These are phyloP conservation scores for Bufotes viridis DNA, from an alignment of 2,797 vertebrate species.

Conservation along the genomic window DNA sequence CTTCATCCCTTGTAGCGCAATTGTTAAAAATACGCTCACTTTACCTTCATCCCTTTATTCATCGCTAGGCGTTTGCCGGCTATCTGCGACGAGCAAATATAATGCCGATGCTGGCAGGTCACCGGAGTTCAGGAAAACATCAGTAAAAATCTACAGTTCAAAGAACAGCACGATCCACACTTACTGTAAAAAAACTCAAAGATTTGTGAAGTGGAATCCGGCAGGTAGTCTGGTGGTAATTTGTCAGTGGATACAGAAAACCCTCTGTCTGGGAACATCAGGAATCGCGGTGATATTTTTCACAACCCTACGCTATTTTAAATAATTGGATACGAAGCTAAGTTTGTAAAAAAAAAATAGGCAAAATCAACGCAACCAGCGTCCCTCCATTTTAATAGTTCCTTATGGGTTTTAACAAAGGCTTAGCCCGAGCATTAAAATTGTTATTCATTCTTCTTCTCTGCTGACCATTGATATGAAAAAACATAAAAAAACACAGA, in stretches of 20 bases:
- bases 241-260: conserved; percentile 13
- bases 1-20: neutral
- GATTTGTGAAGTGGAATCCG: conserved; percentile 10
- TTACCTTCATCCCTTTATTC: neutral
- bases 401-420: conserved; percentile 33
- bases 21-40: neutral
- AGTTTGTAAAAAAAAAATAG: conserved; percentile 42
- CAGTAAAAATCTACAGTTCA: conserved; percentile 3
- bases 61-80: neutral
- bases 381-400: conserved; percentile 27
- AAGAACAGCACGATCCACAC: conserved; percentile 9
- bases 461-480: conserved; percentile 26
- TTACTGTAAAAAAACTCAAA: conserved; percentile 11
- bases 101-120: neutral
- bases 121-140: neutral
- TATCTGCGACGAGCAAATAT: conserved; percentile 5
- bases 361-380: conserved; percentile 43
- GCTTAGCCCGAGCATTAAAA: conserved; percentile 50
- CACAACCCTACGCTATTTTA: conserved; percentile 25
- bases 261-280: neutral
- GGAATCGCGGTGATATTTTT: conserved; percentile 36
- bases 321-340: conserved; percentile 50
- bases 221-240: conserved; percentile 30
- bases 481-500: conserved; percentile 31
- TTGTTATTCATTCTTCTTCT: conserved; percentile 42